phyloP scores from a whole-genome alignment of 2,797 vertebrate genomes.

The Acanthurus lineatus region DNA sequence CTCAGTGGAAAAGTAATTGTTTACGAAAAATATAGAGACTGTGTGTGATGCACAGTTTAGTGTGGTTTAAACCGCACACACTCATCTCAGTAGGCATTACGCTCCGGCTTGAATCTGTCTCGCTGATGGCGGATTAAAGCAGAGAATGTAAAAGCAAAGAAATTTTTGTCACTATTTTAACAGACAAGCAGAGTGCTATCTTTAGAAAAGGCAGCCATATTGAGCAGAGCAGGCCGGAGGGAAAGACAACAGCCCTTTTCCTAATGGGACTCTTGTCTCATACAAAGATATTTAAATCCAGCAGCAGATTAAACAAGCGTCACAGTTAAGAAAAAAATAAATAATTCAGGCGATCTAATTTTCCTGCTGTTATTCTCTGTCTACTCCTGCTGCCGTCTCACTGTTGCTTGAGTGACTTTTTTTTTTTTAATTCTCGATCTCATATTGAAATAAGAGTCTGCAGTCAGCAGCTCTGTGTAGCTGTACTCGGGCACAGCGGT shows the following conservation, averaged over 20 bases:
- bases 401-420: background rate
- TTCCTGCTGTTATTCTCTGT: constrained; percentile 9
- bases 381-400: background rate
- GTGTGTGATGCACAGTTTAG: constrained; percentile 18
- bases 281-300: constrained; percentile 16
- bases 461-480: background rate
- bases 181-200: background rate
- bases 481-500: background rate
- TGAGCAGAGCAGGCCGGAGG: background rate
- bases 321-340: constrained; percentile 7
- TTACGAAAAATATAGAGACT: constrained; percentile 14
- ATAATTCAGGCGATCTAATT: constrained; percentile 7
- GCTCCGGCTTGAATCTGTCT: constrained; percentile 13
- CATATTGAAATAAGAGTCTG: background rate
- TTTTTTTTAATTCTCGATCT: constrained; percentile 1
- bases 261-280: background rate
- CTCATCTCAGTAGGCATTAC: constrained; percentile 22
- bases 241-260: background rate
- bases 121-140: constrained; percentile 29
- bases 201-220: background rate
- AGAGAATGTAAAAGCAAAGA: background rate
- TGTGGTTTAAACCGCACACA: constrained; percentile 28
- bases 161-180: constrained; percentile 1
- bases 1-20: constrained; percentile 28
- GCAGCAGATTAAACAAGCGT: background rate